phyloP scores from a whole-genome alignment of 2,797 vertebrate genomes.

The Pangasius mekongensis region DNA sequence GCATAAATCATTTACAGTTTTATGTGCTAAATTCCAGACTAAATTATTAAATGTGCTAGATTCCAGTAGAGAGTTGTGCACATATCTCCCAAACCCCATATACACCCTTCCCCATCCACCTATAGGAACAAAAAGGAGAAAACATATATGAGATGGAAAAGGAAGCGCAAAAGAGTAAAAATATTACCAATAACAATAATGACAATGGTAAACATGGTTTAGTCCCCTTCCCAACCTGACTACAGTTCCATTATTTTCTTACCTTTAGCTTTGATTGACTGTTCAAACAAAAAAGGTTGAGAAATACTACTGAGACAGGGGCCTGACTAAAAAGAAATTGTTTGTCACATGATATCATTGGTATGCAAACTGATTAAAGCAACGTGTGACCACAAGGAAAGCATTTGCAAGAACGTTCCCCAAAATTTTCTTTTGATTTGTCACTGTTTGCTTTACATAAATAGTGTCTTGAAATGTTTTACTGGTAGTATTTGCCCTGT shows the following conservation, averaged over 20 bases:
- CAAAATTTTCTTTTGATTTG: constrained; percentile 25
- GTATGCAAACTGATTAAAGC: not conserved
- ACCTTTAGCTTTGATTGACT: not conserved
- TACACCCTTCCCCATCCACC: not conserved
- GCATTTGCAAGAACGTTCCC: not conserved
- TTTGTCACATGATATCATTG: not conserved
- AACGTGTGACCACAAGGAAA: constrained; percentile 3
- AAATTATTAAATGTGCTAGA: not conserved
- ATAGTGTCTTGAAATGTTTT: constrained; percentile 5
- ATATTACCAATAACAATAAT: not conserved
- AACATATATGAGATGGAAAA: not conserved
- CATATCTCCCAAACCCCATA: not conserved
- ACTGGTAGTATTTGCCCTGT: constrained; percentile 1
- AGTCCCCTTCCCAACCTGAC: not conserved
- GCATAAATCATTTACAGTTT: not conserved
- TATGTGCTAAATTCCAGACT: not conserved
- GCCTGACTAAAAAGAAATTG: not conserved
- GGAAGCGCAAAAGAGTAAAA: not conserved
- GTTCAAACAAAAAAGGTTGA: not conserved
- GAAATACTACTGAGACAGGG: not conserved
- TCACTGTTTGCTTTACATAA: constrained; percentile 41
- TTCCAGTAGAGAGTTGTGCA: not conserved
- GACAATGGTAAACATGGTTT: not conserved
- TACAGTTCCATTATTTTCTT: not conserved
- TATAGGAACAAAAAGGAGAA: not conserved